Evolutionary conservation across 2,888 invertebrate species (phyloP), one percentile per base, ranked within the genome.

Genomic region (Drosophila nigricruria): DNA sequence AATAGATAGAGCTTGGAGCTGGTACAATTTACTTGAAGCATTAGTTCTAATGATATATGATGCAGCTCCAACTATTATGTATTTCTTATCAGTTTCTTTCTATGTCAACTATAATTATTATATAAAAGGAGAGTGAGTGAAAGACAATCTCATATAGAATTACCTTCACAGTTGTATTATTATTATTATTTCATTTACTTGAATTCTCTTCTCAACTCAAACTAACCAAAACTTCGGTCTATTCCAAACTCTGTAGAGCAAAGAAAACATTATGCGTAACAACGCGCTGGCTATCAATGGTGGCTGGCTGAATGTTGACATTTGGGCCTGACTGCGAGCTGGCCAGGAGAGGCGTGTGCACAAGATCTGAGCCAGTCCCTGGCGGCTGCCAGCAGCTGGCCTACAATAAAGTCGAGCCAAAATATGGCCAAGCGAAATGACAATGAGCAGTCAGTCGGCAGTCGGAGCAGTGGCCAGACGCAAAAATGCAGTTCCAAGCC

Each of bases 341-440:
- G 23, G 60, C 16, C 58, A 27, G 58, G 58, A 36, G 47, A 45
- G 79, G 62, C 73, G 73, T 61, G 45, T 72, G 61, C 47, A 53
- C 76, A 65, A 50, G 57, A 23, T 59, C 43, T 36, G 64, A 47
- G 52, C 50, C 54, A 5, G 40, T 32, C 43, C 23, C 49, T 57
- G 58, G 43, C 38, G 45, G 64, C 43, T 47, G 61, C 43, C 36
- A 40, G 54, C 65, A 34, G 73, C 73, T 71, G 73, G 68, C 63
- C 72, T 43, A 83, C 78, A 76, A 89, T 80, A 89, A 84, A 84
- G 71, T 84, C 70, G 56, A 50, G 71, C 82, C 78, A 81, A 81
- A 87, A 84, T 86, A 89, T 84, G 89, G 77, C 70, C 77, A 54
- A 64, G 64, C 71, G 72, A 52, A 88, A 78, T 73, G 89, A 76